These are phyloP conservation scores for Trypoxylus dichotomus DNA, from an alignment of 1,140 invertebrate genomes.

Conservation along the genomic window DNA sequence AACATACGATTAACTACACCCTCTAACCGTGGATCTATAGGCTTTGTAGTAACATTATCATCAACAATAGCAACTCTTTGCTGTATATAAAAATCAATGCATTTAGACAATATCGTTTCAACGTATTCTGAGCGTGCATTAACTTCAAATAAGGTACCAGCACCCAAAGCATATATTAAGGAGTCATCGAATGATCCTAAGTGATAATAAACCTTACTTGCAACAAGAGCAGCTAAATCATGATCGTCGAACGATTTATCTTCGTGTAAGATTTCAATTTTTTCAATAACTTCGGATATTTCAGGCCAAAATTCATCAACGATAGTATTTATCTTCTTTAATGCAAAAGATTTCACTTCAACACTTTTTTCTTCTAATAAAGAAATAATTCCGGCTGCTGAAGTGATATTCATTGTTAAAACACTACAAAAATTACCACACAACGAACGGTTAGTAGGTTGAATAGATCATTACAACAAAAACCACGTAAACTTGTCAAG, in stretches of 20 bases:
- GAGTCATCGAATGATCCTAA: constrained; percentile 96
- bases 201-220: constrained; percentile 98
- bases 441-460: background rate
- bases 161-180: constrained; percentile 89
- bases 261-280: constrained; percentile 97
- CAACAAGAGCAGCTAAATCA: constrained; percentile 92
- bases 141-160: constrained; percentile 92
- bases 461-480: constrained; percentile 41
- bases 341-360: constrained; percentile 91
- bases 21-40: constrained; percentile 87
- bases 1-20: constrained; percentile 97
- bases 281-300: constrained; percentile 96
- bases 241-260: constrained; percentile 85
- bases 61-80: constrained; percentile 73
- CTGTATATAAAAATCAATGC: constrained; percentile 93
- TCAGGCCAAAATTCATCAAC: constrained; percentile 99
- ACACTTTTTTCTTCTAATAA: constrained; percentile 91
- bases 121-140: constrained; percentile 93
- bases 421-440: background rate
- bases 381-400: constrained; percentile 87
- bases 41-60: constrained; percentile 62
- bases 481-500: constrained; percentile 12
- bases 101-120: constrained; percentile 95
- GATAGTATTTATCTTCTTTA: constrained; percentile 88
- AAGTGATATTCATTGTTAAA: constrained; percentile 28